A percentile compares a stretch with the other conserved stretches of the same genome.
These are phyloP conservation scores for Artibeus lituratus DNA, from an alignment of 2,797 vertebrate genomes.

Conservation along the genomic window DNA sequence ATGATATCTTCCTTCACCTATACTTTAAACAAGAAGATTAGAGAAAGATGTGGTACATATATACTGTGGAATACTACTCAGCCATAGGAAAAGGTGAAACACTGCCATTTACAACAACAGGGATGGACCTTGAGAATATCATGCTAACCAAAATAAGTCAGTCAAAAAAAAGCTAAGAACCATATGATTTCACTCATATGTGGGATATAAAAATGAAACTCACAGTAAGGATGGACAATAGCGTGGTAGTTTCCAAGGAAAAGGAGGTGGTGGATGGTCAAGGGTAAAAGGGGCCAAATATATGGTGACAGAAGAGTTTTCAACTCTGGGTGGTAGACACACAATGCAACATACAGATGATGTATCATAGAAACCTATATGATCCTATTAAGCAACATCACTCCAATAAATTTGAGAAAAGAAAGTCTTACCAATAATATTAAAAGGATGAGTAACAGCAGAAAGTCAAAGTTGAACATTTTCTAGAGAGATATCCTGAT, in stretches of 20 bases:
- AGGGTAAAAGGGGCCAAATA: background rate
- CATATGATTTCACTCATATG: too few relatives aligned
- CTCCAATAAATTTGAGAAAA: background rate
- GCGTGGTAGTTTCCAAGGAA: background rate
- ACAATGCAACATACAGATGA: background rate
- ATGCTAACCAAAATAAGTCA: too few relatives aligned
- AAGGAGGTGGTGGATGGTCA: background rate
- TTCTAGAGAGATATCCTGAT: background rate
- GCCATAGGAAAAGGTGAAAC: too few relatives aligned
- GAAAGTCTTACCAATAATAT: background rate
- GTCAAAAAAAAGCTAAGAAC: too few relatives aligned
- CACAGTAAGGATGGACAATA: background rate
- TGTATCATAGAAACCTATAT: background rate
- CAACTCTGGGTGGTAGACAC: background rate
- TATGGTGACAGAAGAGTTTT: background rate
- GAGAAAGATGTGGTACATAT: too few relatives aligned
- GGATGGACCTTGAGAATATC: too few relatives aligned
- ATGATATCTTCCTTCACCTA: background rate
- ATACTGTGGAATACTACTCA: too few relatives aligned
- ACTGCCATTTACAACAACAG: too few relatives aligned
- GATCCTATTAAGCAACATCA: background rate
- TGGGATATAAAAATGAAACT: background rate
- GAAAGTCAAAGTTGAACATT: background rate
- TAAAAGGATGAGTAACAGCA: background rate
- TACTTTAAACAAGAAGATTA: background rate